Percentiles rank a stretch among this genome's conserved stretches.
Conservation (phyloP, 2,797 vertebrate genomes). For the Cynopterus sphinx region DNA sequence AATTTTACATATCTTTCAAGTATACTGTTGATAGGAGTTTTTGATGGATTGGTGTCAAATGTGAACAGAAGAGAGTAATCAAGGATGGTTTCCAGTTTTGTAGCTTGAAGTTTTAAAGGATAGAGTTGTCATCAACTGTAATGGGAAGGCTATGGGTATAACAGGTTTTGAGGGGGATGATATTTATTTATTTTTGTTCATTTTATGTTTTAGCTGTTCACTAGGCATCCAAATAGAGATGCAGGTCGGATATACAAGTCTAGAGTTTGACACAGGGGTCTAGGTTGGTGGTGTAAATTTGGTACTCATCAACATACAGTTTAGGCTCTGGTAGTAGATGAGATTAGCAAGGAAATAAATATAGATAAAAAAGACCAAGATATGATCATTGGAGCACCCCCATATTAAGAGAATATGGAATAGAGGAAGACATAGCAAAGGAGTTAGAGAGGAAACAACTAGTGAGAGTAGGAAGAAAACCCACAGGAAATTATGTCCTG, state of each 20-base stretch:
- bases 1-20: background rate
- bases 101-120: background rate
- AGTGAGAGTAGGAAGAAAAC: background rate
- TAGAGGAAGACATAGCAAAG: background rate
- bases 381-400: background rate
- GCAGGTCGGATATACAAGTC: background rate
- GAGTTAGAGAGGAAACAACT: background rate
- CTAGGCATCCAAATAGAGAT: background rate
- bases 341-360: background rate
- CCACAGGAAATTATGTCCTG: background rate
- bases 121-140: background rate
- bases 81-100: background rate
- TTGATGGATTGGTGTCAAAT: background rate
- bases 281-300: background rate
- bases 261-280: background rate
- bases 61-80: background rate
- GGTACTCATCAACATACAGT: background rate
- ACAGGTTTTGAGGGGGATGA: background rate
- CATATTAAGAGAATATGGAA: background rate
- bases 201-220: background rate
- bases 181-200: background rate
- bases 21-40: background rate
- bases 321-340: background rate
- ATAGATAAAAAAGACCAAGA: background rate
- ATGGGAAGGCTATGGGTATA: background rate